phyloP scores from a whole-genome alignment of 37 sponge, comb jelly and placozoan species.

The Petrosia ficiformis region DNA sequence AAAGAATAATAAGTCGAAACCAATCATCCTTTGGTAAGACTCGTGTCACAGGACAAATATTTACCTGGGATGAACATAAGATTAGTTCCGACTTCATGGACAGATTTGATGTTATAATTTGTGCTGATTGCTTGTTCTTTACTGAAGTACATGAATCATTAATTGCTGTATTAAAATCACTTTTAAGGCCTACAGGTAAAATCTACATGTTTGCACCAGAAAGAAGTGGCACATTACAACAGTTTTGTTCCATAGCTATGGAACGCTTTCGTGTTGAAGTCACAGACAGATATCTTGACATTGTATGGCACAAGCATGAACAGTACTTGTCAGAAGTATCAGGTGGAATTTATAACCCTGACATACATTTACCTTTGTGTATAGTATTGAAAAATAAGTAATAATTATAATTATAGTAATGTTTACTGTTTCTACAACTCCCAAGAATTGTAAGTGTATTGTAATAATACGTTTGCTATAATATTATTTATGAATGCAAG shows the following conservation, averaged over 20 bases:
- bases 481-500: no score
- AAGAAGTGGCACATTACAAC: constrained; percentile 43
- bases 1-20: constrained; percentile 22
- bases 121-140: constrained; percentile 75
- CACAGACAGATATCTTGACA: constrained; percentile 28
- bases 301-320: constrained; percentile 35
- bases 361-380: constrained; percentile 48
- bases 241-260: constrained; percentile 35
- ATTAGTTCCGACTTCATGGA: neutral
- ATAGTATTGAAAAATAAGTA: neutral
- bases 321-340: neutral
- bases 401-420: neutral
- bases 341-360: constrained; percentile 15
- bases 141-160: constrained; percentile 27
- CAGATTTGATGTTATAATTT: constrained; percentile 48
- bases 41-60: constrained; percentile 18
- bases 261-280: constrained; percentile 20
- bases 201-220: constrained; percentile 51
- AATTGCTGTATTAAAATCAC: constrained; percentile 13
- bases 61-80: constrained; percentile 37
- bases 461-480: no score
- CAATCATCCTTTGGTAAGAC: neutral
- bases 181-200: constrained; percentile 36
- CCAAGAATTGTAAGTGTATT: no score
- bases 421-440: no score